A percentile compares a stretch with the other conserved stretches of the same genome.
These are phyloP conservation scores for Chiroxiphia lanceolata DNA, from an alignment of 2,797 vertebrate species.

Conservation along the genomic window DNA sequence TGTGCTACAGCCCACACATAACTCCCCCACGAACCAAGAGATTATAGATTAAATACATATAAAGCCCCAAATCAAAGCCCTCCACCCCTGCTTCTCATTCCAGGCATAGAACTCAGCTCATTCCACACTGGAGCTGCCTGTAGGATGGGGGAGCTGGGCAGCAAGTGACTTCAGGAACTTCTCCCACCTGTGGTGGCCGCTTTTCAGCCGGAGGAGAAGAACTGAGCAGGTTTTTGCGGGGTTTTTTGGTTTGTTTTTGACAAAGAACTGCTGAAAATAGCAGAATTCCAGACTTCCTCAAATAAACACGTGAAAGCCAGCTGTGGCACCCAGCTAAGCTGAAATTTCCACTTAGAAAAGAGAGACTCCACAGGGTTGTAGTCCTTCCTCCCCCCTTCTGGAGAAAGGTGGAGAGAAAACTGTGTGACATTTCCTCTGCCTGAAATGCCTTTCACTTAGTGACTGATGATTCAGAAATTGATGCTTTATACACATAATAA, in stretches of 20 bases:
- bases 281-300: constrained; percentile 19
- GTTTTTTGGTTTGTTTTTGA: not conserved
- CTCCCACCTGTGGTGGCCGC: not conserved
- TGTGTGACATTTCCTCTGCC: not conserved
- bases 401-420: not conserved
- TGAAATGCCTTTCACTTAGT: not conserved
- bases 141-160: not conserved
- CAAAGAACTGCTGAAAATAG: constrained; percentile 16
- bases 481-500: not conserved
- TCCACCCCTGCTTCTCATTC: not conserved
- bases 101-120: not conserved
- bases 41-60: not conserved
- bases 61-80: not conserved
- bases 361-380: not conserved
- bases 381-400: not conserved
- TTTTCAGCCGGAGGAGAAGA: not conserved
- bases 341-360: not conserved
- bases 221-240: not conserved
- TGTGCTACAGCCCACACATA: not conserved
- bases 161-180: not conserved
- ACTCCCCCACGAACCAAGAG: not conserved
- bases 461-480: not conserved
- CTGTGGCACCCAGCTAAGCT: not conserved
- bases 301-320: not conserved
- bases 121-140: not conserved